Evolutionary conservation across 2,113 vertebrate species (phyloP), one percentile per base, ranked within the genome.

Genomic region (Phalacrocorax carbo): DNA sequence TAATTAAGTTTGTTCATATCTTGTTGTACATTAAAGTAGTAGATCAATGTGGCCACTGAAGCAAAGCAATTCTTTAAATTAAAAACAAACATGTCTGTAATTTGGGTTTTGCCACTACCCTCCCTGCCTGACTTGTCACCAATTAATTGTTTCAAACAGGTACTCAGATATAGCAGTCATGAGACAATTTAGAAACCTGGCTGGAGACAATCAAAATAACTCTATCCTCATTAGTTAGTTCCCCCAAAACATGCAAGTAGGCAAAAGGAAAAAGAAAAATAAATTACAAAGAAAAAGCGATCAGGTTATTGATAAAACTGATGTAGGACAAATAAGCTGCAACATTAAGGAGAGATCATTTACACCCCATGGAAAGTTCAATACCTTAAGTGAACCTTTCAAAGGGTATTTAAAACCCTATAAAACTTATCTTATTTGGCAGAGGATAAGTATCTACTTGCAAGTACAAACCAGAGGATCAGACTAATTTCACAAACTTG

Each of bases 21-120:
- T 85, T 40, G 16, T 32, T 82, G 62, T 49, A 72, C 49, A 65
- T 76, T 60, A 55, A 73, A 30, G 70, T 52, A 79, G 51, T n/a
- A 77, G 86, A 89, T 95, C 93, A 68, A 82, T 84, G 77, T 57
- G 75, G 49, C 49, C 75, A 90, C 4, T 65, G 87, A 91, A 95
- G 81, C 70, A 88, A 78, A 85, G 25, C 52, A 66, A 69, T 61
- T 71, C 44, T 76, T 76, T 82, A 89, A 71, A 86, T 80, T 80
- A 90, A 86, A 73, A 87, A 4, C 51, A 71, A 78, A 69, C 25
- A 23, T 29, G 11, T 36, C 57, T 78, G 38, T 44, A 89, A 20
- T 91, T 76, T 48, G 44, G 30, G 44, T 44, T 57, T 89, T 87
- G 78, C 54, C 54, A 66, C 58, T 77, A 22, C 10, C 17, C 32